Conservation (phyloP, 2,113 vertebrate genomes). For the Alexandromys fortis region DNA sequence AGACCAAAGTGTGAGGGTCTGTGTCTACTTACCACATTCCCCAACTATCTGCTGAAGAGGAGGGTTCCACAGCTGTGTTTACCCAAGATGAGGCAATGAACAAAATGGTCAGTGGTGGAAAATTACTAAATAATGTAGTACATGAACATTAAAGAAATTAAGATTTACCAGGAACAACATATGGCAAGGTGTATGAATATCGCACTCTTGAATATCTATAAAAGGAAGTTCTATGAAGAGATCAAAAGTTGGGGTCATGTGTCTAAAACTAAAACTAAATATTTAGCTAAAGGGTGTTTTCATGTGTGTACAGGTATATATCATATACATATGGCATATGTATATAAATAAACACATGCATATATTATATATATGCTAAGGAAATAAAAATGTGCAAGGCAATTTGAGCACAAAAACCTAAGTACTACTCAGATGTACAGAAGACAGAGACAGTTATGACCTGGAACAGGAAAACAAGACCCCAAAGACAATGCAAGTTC, state of each 20-base stretch:
- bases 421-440: neutral
- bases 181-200: neutral
- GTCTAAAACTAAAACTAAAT: neutral
- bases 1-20: neutral
- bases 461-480: neutral
- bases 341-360: neutral
- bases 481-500: neutral
- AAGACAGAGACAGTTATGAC: neutral
- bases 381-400: neutral
- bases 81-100: neutral
- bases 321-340: neutral
- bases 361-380: neutral
- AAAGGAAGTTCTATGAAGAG: neutral
- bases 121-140: neutral
- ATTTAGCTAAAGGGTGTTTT: neutral
- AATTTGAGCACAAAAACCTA: neutral
- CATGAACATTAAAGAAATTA: neutral
- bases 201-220: neutral
- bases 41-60: neutral
- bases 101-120: neutral
- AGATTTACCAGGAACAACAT: neutral
- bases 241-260: neutral
- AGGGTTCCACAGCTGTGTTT: neutral
- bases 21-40: neutral
- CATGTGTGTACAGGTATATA: neutral